Conservation (phyloP, 1,140 invertebrate genomes). For the Zophobas atratus region DNA sequence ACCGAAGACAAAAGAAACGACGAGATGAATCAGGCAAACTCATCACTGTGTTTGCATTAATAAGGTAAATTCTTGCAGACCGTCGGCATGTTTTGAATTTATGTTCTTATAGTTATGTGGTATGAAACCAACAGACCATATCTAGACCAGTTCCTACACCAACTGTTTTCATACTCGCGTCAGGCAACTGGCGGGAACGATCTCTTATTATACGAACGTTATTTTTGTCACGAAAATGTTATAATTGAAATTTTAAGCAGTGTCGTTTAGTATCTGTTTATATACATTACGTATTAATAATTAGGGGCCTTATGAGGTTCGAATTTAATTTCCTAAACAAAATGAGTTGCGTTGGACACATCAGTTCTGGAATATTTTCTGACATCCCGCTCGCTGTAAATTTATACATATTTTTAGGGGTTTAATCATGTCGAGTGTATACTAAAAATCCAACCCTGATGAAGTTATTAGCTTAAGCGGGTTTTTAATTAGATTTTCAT, state of each 20-base stretch:
- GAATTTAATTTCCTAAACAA: no score
- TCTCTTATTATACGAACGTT: no score
- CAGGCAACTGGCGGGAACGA: neutral
- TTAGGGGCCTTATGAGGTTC: no score
- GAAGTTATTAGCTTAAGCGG: neutral
- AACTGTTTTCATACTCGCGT: constrained; percentile 30
- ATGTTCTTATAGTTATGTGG: constrained; percentile 24
- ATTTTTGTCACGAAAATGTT: no score
- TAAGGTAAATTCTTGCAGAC: neutral
- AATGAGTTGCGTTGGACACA: no score
- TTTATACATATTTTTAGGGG: no score
- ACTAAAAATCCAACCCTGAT: neutral
- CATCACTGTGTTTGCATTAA: constrained; percentile 18
- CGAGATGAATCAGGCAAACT: constrained; percentile 16
- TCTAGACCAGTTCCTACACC: constrained; percentile 34
- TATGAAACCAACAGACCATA: constrained; percentile 35
- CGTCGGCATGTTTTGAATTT: constrained; percentile 16
- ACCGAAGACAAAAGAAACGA: constrained; percentile 15
- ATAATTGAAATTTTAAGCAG: neutral
- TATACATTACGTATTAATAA: no score
- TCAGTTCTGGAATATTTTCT: no score
- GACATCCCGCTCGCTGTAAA: no score
- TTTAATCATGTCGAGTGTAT: neutral
- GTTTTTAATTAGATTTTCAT: constrained; percentile 17
- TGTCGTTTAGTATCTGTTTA: no score